Base-by-base conservation (phyloP, 2,113 vertebrate genomes). In the Anhinga anhinga region DNA sequence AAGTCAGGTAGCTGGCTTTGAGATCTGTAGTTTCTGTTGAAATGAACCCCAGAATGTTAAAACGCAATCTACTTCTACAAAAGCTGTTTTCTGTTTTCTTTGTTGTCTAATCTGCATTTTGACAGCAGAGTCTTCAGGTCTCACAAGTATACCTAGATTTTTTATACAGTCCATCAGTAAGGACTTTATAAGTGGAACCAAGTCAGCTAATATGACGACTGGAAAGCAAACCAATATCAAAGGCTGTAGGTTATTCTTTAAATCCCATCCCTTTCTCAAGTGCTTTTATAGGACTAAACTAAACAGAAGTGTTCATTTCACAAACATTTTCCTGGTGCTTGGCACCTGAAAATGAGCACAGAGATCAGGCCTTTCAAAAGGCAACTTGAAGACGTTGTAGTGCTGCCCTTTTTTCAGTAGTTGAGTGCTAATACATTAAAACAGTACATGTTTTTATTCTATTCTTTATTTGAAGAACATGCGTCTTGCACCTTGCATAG, bases 401-500 rank as follows among this genome's bases (percentile, higher is more conserved):
- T 14, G 11, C 38, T 86, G 52, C 5, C 15, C 3, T 30, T 85
- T 84, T 29, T 69, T 47, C n/a, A 52, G 20, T 21, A 42, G 19
- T 10, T 59, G 36, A 58, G 27, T 23, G 22, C 23, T 67, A 63
- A 59, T 21, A 55, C 25, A 50, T 15, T 49, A 58, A 88, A 55
- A 13, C 5, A 38, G 9, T 44, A 16, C 15, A 19, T 0, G 0
- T 13, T 29, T 94, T 71, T 49, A 38, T 72, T 34, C 21, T 47
- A 7, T 40, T 59, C 7, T 66, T 71, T 58, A 49, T 71, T 71
- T 82, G 40, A 80, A 86, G 19, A 83, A 69, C 11, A 62, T 25
- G 20, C 8, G 26, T 49, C 27, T 82, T 44, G 32, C 22, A 63
- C 44, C 56, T 70, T 80, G 20, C 34, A 47, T 11, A 71, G 30